Evolutionary conservation across 2,113 vertebrate genomes (phyloP).

Genomic region (Archocentrus centrarchus): DNA sequence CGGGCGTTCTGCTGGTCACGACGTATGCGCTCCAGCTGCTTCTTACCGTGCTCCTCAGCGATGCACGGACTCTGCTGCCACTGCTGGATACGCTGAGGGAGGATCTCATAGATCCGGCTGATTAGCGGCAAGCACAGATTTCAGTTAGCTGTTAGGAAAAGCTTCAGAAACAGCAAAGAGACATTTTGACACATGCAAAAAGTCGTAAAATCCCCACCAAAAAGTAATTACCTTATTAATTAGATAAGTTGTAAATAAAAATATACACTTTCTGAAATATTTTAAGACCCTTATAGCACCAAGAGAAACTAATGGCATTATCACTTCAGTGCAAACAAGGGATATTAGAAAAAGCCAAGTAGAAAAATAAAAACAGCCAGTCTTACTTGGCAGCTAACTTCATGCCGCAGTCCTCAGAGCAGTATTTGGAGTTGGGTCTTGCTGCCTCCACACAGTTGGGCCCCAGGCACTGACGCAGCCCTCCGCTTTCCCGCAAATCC

Average conservation of each 20-base stretch:
- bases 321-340: no score
- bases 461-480: slow-evolving; percentile 89
- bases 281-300: no score
- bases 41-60: slow-evolving; percentile 94
- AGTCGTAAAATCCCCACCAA: no score
- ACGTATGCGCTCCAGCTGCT: slow-evolving; percentile 92
- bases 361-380: not conserved
- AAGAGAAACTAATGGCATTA: no score
- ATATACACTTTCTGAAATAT: not conserved
- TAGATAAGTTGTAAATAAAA: not conserved
- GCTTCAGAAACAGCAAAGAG: no score
- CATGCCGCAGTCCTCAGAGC: slow-evolving; percentile 95
- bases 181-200: no score
- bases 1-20: slow-evolving; percentile 93
- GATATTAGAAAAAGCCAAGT: not conserved
- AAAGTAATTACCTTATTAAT: no score
- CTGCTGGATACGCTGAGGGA: slow-evolving; percentile 95
- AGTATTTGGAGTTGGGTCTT: slow-evolving; percentile 89
- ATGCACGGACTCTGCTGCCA: slow-evolving; percentile 98
- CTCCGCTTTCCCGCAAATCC: slow-evolving; percentile 81
- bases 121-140: not conserved
- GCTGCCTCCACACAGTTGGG: slow-evolving; percentile 87
- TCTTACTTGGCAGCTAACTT: slow-evolving; percentile 94
- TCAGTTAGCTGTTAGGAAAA: no score
- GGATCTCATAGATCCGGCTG: slow-evolving; percentile 96